Conservation (phyloP, 2,113 vertebrate genomes). For the Bos indicus region DNA sequence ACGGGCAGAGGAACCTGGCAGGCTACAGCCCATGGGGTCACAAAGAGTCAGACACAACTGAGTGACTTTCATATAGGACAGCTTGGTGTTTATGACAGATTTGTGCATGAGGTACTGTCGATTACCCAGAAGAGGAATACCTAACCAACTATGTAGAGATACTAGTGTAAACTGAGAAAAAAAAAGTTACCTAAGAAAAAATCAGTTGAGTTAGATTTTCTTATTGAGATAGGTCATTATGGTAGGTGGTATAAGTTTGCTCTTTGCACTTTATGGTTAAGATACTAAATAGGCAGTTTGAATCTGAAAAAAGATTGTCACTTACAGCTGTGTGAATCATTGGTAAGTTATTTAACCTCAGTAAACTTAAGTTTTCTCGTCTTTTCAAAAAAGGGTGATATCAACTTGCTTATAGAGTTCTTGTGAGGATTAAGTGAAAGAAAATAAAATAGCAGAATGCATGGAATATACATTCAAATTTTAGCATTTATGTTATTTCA, state of each 20-base stretch:
- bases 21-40: background rate
- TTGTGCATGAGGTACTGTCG: background rate
- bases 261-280: background rate
- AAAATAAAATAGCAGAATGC: background rate
- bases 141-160: background rate
- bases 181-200: background rate
- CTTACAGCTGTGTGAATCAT: background rate
- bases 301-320: background rate
- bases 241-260: background rate
- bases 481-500: conserved; percentile 4
- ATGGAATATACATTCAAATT: background rate
- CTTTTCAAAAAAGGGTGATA: background rate
- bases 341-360: background rate
- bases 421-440: conserved; percentile 16
- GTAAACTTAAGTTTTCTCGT: background rate
- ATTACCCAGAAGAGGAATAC: background rate
- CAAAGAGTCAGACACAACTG: background rate
- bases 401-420: background rate
- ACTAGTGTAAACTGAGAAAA: background rate
- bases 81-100: background rate
- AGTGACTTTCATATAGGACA: background rate
- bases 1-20: background rate
- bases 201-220: background rate
- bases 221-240: background rate
- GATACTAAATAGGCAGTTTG: background rate